Base-by-base conservation (phyloP, 2,113 vertebrate genomes). In the Cyrtonyx montezumae region DNA sequence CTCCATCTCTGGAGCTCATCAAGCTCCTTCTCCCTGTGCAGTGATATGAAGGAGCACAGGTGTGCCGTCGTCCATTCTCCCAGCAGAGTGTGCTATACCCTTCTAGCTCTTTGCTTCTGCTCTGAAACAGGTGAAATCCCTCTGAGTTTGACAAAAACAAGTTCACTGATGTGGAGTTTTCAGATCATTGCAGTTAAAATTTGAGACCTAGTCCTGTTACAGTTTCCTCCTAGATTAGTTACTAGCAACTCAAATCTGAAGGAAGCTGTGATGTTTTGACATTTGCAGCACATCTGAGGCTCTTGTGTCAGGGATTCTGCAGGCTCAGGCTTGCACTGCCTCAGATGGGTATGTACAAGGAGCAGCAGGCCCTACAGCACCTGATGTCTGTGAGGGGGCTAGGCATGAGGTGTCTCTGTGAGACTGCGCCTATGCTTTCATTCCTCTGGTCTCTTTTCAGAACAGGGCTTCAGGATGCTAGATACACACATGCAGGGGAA, bases 401-500 rank as follows among this genome's bases (percentile, higher is more conserved):
- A 26, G 56, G 63, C 0, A 1, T 16, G 55, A 56, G 55, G 30
- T 36, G 14, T 32, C 48, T 68, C 40, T 37, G 8, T n/a, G 34
- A 34, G 14, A 23, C 32, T 51, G 18, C 25, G 16, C 20, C 32
- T 3, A 0, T 13, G 26, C 13, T 46, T 5, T 19, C 22, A 6
- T 22, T 87, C 10, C 40, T 59, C 20, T 1, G 1, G 9, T 36
- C 7, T 69, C 70, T 66, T 20, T 23, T 40, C 23, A 56, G 25
- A 30, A 26, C 12, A 40, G 23, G 28, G 23, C 34, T 94, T 71
- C 19, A 53, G 14, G 40, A 30, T 61, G 23, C 5, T 0, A 0
- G 13, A 30, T 0, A 0, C 40, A 13, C 22, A 13, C 0, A 1
- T 37, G 1, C 11, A 21, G 58, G 20, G 16, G 15, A 34, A 32